Evolutionary conservation across 1,140 invertebrate species (phyloP).

Genomic region (Macrosteles quadrilineatus): DNA sequence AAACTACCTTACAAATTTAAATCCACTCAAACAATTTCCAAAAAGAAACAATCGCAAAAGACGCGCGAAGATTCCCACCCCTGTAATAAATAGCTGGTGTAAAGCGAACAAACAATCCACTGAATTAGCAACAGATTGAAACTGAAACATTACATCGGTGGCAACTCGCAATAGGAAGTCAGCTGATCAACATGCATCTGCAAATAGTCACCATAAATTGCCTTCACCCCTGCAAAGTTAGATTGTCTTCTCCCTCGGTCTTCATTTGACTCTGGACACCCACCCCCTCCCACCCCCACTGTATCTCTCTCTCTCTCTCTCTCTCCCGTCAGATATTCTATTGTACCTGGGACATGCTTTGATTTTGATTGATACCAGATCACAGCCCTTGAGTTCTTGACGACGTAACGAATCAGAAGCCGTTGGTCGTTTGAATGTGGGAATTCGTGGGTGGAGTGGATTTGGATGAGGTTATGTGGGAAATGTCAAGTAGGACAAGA

Average conservation of each 20-base stretch:
- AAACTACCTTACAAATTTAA: too few species aligned
- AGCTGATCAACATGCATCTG: background rate
- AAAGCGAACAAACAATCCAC: too few species aligned
- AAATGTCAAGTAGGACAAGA: too few species aligned
- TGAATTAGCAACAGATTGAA: conserved; percentile 9
- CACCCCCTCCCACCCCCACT: background rate
- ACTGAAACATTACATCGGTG: background rate
- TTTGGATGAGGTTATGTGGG: too few species aligned
- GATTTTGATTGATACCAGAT: conserved; percentile 11
- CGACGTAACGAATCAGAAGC: background rate
- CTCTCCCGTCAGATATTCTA: background rate
- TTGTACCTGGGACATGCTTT: background rate
- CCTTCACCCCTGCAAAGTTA: background rate
- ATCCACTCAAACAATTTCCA: too few species aligned
- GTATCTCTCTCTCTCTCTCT: too few species aligned
- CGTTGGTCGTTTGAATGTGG: too few species aligned
- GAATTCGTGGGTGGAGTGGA: too few species aligned
- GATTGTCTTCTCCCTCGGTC: conserved; percentile 6
- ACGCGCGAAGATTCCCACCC: too few species aligned
- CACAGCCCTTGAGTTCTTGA: background rate
- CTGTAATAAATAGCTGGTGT: too few species aligned
- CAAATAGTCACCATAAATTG: conserved; percentile 10
- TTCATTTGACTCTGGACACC: background rate
- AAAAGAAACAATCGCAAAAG: too few species aligned
- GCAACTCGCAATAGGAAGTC: background rate